Evolutionary conservation across 2,113 vertebrate genomes (phyloP), one percentile per base, ranked within the genome.

Genomic region (Enhydra lutris): DNA sequence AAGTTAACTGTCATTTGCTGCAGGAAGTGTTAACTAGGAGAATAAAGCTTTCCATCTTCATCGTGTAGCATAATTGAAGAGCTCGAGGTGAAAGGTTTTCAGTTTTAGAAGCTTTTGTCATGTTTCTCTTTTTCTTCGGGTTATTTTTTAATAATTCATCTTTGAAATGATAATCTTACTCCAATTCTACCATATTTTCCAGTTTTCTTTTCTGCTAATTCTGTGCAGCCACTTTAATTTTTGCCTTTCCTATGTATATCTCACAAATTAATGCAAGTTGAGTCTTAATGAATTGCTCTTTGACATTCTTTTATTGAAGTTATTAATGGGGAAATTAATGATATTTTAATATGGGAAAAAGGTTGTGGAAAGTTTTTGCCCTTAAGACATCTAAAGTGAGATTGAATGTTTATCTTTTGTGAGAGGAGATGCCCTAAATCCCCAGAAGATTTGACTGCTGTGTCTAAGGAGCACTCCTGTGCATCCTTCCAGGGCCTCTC

Each of bases 201-300:
- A 99, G 99, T 98, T 99, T 99, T 95, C 99, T 99, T 93, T 99
- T 99, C 82, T 99, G 99, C 98, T 99, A 99, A 63, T 99, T 99
- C 95, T 99, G 99, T 82, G 99, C 99, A 1, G 99, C 99, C 34
- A 99, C 99, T 97, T 99, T 99, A 98, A 98, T 99, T 99, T 98
- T 99, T 99, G 97, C 99, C 99, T 1, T 99, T 99, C 47, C 99
- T 99, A 52, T 99, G 99, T 88, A 99, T 99, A 97, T 99, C 99
- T 47, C 99, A 98, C 99, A 98, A 96, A 99, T 99, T 24, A 99
- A 99, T 0, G 98, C 98, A 50, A 99, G 98, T 98, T 99, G 99
- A 94, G 99, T 98, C 93, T 99, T 99, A 0, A 47, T 99, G 94
- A 99, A 99, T 94, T 99, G 98, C 97, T 99, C 99, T 96, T 99